phyloP scores from a whole-genome alignment of 2,888 invertebrate genomes.

The Panzeria rudis region DNA sequence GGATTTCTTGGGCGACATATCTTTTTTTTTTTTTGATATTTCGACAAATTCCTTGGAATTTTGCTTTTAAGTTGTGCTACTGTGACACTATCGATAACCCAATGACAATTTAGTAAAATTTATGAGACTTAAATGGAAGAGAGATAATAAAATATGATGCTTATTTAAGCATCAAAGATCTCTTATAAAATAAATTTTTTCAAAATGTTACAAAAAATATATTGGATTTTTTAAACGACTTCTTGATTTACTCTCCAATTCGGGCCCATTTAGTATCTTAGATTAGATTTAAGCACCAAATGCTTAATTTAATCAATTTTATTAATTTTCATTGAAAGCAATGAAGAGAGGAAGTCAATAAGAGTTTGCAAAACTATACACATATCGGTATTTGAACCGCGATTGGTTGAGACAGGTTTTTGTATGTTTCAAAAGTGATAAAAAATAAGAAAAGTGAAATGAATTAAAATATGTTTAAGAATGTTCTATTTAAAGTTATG shows the following conservation, averaged over 20 bases:
- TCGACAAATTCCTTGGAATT: conserved; percentile 69
- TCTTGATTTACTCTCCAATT: not conserved
- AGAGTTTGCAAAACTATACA: no score
- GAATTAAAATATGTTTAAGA: no score
- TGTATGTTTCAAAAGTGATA: no score
- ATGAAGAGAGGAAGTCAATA: no score
- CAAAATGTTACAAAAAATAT: not conserved
- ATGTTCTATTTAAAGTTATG: no score
- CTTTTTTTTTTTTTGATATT: conserved; percentile 54
- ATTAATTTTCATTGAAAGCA: not conserved
- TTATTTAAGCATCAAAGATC: conserved; percentile 42
- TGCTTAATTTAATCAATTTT: not conserved
- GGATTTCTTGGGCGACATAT: conserved; percentile 50
- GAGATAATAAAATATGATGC: conserved; percentile 59
- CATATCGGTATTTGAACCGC: no score
- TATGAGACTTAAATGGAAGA: conserved; percentile 79
- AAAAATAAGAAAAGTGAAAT: no score
- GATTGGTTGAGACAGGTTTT: no score
- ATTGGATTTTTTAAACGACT: not conserved
- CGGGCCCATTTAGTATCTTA: not conserved
- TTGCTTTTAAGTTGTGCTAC: conserved; percentile 56
- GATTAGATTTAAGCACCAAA: not conserved
- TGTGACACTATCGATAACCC: conserved; percentile 76
- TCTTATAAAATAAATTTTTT: not conserved
- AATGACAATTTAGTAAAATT: conserved; percentile 79